These are phyloP conservation scores for Semicossyphus pulcher DNA, from an alignment of 2,113 vertebrate genomes.

Conservation along the genomic window DNA sequence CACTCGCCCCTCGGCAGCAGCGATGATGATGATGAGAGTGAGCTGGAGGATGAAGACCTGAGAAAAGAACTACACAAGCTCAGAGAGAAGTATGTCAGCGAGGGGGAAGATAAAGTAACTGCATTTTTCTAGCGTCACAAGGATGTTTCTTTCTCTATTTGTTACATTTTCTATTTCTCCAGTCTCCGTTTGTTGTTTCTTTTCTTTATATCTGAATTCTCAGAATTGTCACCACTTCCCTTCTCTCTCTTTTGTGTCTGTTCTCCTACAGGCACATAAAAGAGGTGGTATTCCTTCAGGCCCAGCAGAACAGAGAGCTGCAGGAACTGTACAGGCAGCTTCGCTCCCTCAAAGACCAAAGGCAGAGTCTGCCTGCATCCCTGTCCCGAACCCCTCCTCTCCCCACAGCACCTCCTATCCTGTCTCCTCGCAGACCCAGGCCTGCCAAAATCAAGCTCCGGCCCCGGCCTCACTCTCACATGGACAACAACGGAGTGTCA, in stretches of 20 bases:
- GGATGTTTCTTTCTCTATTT: neutral
- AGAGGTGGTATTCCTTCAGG: constrained; percentile 91
- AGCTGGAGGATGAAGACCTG: constrained; percentile 90
- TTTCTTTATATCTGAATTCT: too few species aligned
- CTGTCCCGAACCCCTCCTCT: constrained; percentile 77
- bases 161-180: neutral
- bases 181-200: neutral
- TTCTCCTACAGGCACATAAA: constrained; percentile 87
- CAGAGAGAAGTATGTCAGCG: constrained; percentile 88
- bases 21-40: constrained; percentile 89
- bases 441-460: constrained; percentile 87
- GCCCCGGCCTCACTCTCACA: constrained; percentile 86
- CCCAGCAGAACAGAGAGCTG: constrained; percentile 90
- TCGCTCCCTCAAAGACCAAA: constrained; percentile 85
- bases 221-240: too few species aligned
- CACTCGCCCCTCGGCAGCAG: constrained; percentile 89
- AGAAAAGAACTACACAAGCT: constrained; percentile 88
- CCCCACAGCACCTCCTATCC: constrained; percentile 71
- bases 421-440: constrained; percentile 88
- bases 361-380: constrained; percentile 75
- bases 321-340: constrained; percentile 90
- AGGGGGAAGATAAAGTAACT: neutral
- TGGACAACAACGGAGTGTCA: constrained; percentile 85
- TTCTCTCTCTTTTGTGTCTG: neutral
- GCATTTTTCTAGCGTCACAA: neutral